phyloP scores from a whole-genome alignment of 2,113 vertebrate genomes.

The Tylochromis polylepis region DNA sequence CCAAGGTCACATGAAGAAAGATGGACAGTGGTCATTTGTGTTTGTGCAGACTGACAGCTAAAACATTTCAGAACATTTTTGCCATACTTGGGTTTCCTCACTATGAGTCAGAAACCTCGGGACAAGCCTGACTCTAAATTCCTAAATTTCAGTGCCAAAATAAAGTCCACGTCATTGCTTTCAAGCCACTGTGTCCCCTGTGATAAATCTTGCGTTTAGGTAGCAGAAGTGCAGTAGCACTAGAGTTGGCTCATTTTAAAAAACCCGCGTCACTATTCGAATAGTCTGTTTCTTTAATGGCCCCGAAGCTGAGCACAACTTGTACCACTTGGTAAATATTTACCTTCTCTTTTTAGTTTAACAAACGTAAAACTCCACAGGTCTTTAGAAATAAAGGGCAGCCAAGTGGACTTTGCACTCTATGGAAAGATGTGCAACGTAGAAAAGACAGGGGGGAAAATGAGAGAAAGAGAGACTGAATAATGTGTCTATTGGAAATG shows the following conservation, averaged over 20 bases:
- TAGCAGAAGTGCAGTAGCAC: background rate
- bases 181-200: background rate
- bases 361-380: background rate
- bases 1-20: background rate
- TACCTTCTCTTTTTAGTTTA: slow-evolving; percentile 5
- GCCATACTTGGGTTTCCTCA: slow-evolving; percentile 22
- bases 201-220: background rate
- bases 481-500: background rate
- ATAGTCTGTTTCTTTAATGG: background rate
- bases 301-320: background rate
- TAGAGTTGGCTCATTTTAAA: background rate
- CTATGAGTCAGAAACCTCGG: slow-evolving; percentile 3
- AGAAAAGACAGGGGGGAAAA: background rate
- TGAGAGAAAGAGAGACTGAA: background rate
- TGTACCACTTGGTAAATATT: slow-evolving; percentile 35
- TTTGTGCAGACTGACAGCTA: background rate
- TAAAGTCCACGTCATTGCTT: background rate
- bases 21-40: background rate
- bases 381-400: background rate
- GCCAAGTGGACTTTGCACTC: slow-evolving; percentile 3
- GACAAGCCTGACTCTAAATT: background rate
- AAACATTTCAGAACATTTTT: background rate
- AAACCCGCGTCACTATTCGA: background rate
- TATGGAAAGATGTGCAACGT: background rate
- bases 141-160: background rate